Percentiles rank a stretch among this genome's conserved stretches.
phyloP scores from a whole-genome alignment of 2,113 vertebrate species.

The Taurulus bubalis region DNA sequence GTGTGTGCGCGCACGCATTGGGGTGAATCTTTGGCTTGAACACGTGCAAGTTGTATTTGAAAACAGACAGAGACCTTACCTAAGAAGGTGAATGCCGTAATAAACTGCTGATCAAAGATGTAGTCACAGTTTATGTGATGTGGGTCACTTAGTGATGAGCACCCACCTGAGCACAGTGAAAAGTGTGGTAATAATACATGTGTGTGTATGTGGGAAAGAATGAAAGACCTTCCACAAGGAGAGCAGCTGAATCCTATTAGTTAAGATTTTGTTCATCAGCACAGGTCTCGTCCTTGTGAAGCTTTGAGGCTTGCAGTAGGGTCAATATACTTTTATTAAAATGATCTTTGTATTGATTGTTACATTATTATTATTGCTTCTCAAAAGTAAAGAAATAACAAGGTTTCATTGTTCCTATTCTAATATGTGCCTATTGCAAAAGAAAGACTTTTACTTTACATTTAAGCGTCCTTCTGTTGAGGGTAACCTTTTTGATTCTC shows the following conservation, averaged over 20 bases:
- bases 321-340: constrained; percentile 10
- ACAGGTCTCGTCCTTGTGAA: constrained; percentile 8
- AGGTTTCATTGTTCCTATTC: neutral
- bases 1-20: constrained; percentile 21
- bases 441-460: neutral
- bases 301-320: constrained; percentile 15
- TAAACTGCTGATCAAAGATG: constrained; percentile 42
- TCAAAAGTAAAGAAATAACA: neutral
- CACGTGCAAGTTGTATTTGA: constrained; percentile 33
- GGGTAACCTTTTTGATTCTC: neutral
- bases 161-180: constrained; percentile 1
- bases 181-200: constrained; percentile 11
- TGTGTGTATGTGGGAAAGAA: constrained; percentile 4
- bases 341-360: neutral
- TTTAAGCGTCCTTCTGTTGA: neutral
- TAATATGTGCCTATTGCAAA: neutral
- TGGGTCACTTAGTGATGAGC: constrained; percentile 18
- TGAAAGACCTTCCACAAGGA: constrained; percentile 24
- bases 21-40: constrained; percentile 23
- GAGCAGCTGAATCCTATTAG: constrained; percentile 21
- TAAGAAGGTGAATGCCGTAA: constrained; percentile 11
- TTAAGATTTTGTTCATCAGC: neutral
- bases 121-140: constrained; percentile 25
- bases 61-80: constrained; percentile 32
- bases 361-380: neutral